These are phyloP conservation scores for Aphaenogaster floridana DNA, from an alignment of 1,140 invertebrate species.

Conservation along the genomic window DNA sequence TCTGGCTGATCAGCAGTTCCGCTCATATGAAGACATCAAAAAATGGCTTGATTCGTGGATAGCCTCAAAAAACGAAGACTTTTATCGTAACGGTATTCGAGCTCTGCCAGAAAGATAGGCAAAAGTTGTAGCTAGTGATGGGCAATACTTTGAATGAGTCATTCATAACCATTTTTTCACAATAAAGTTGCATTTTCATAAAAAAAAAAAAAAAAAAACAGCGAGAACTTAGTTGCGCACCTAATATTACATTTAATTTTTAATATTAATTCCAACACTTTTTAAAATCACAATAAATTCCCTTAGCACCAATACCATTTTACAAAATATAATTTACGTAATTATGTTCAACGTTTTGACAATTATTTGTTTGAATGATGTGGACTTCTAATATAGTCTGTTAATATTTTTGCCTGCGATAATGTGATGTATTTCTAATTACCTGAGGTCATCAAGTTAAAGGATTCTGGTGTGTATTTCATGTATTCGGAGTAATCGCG, in stretches of 20 bases:
- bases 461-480: not conserved
- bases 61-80: too few species aligned
- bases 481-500: not conserved
- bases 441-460: conserved; percentile 23
- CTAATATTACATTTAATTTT: conserved; percentile 7
- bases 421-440: not conserved
- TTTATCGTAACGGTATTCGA: too few species aligned
- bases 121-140: too few species aligned
- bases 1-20: too few species aligned
- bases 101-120: too few species aligned
- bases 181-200: too few species aligned
- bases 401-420: not conserved
- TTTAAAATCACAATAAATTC: not conserved
- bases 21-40: too few species aligned
- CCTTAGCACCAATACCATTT: not conserved
- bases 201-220: too few species aligned
- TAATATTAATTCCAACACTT: not conserved
- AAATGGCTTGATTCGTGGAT: too few species aligned
- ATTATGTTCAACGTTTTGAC: not conserved
- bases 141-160: too few species aligned
- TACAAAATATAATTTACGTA: conserved; percentile 8
- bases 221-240: too few species aligned
- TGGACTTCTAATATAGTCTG: not conserved
- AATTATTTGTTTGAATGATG: not conserved
- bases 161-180: too few species aligned